Evolutionary conservation across 2,888 invertebrate genomes (phyloP).

Genomic region (Dusona sp.): DNA sequence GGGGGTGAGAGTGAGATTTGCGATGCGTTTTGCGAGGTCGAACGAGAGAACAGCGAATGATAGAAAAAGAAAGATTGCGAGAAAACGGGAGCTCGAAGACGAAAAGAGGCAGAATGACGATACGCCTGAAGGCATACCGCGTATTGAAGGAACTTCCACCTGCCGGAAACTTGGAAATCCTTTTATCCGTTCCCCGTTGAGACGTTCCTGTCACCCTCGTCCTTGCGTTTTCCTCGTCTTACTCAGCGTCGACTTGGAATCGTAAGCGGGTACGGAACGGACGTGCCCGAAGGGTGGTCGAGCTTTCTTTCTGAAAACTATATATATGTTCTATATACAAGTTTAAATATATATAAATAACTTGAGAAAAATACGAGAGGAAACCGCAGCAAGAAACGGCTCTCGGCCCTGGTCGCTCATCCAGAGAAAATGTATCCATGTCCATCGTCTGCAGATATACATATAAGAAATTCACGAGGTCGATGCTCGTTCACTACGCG

Average conservation of each 20-base stretch:
- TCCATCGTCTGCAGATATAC: slow-evolving; percentile 2
- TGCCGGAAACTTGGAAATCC: slow-evolving; percentile 68
- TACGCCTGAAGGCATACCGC: slow-evolving; percentile 59
- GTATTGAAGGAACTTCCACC: slow-evolving; percentile 67
- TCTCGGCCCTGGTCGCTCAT: slow-evolving; percentile 1
- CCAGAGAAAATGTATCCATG: slow-evolving; percentile 8
- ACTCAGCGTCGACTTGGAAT: slow-evolving; percentile 31
- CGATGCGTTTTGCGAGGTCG: slow-evolving; percentile 2
- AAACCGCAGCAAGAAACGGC: slow-evolving; percentile 5
- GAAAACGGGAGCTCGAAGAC: slow-evolving; percentile 4
- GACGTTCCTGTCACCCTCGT: slow-evolving; percentile 36
- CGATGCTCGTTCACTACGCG: slow-evolving; percentile 16
- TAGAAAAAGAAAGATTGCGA: slow-evolving; percentile 11
- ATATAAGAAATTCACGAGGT: slow-evolving; percentile 6
- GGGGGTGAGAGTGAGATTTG: neutral
- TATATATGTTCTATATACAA: neutral
- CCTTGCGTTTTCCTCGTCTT: slow-evolving; percentile 32
- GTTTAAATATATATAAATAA: neutral
- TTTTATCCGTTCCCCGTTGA: slow-evolving; percentile 64
- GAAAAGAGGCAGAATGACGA: slow-evolving; percentile 28
- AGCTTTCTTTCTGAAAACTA: slow-evolving; percentile 45
- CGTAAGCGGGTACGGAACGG: slow-evolving; percentile 16
- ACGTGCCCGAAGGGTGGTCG: slow-evolving; percentile 61
- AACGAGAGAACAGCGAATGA: slow-evolving; percentile 20
- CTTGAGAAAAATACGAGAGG: neutral